These are phyloP conservation scores for Pangasius djambal DNA, from an alignment of 2,797 vertebrate species.

Conservation along the genomic window DNA sequence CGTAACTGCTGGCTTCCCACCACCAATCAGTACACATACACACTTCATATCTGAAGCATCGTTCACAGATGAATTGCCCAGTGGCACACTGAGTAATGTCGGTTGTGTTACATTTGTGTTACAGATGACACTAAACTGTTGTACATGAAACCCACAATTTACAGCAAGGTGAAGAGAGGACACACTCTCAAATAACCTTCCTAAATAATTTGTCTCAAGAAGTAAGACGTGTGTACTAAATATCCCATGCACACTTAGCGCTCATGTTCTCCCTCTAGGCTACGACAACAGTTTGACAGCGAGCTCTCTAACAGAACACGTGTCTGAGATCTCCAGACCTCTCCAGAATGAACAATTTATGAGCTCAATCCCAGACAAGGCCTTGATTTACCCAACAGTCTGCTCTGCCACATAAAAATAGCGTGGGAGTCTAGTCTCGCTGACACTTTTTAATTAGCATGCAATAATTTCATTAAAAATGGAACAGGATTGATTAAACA, in stretches of 20 bases:
- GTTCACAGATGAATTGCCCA: neutral
- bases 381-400: neutral
- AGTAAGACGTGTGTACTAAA: neutral
- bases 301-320: neutral
- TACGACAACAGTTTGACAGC: neutral
- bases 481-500: slow-evolving; percentile 8
- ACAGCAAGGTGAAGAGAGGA: neutral
- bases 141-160: neutral
- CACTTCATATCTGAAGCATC: neutral
- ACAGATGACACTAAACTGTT: neutral
- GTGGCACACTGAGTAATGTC: neutral
- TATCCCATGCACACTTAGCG: slow-evolving; percentile 10
- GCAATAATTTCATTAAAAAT: slow-evolving; percentile 12
- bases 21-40: neutral
- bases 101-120: neutral
- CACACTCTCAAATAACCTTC: neutral
- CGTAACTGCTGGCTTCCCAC: neutral
- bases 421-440: neutral
- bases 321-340: neutral
- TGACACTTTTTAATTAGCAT: slow-evolving; percentile 17
- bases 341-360: slow-evolving; percentile 5
- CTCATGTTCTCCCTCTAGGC: slow-evolving; percentile 13
- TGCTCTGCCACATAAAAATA: neutral
- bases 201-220: neutral
- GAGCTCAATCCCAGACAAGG: neutral